Conservation (phyloP, 2,113 vertebrate species). For the Trichechus manatus region DNA sequence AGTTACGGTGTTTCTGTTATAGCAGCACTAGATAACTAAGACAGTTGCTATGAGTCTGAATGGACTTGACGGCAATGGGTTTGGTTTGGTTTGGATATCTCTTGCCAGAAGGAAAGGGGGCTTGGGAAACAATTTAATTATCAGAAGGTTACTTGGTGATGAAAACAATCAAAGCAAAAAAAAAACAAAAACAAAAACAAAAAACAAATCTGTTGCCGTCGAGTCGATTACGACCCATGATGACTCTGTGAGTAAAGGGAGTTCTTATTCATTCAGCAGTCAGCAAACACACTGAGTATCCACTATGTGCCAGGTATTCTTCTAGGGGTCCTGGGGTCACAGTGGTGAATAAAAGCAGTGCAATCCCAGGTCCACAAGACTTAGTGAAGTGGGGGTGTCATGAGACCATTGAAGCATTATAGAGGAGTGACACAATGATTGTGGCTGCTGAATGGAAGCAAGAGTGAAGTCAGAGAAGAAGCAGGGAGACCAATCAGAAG, state of each 20-base stretch:
- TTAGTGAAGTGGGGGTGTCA: background rate
- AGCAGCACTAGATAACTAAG: no score
- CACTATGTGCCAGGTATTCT: background rate
- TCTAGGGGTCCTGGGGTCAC: background rate
- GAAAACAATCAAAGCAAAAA: background rate
- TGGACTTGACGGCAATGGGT: no score
- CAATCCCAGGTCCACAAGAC: background rate
- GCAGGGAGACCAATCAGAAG: background rate
- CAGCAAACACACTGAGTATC: background rate
- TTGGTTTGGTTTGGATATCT: background rate
- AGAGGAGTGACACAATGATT: background rate
- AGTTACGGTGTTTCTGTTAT: no score
- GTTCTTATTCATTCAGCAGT: background rate
- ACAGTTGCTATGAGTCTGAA: no score
- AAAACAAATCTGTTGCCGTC: no score
- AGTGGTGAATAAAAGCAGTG: background rate
- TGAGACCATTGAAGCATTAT: background rate
- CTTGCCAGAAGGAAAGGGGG: background rate
- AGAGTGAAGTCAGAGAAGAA: background rate
- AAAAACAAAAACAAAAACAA: no score
- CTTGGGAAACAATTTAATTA: background rate
- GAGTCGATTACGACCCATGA: no score
- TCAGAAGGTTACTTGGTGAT: background rate
- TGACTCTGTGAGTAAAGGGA: background rate
- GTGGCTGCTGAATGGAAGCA: background rate